Evolutionary conservation across 92 coral and sea anemone species (phyloP).

Genomic region (Paragorgia papillata): DNA sequence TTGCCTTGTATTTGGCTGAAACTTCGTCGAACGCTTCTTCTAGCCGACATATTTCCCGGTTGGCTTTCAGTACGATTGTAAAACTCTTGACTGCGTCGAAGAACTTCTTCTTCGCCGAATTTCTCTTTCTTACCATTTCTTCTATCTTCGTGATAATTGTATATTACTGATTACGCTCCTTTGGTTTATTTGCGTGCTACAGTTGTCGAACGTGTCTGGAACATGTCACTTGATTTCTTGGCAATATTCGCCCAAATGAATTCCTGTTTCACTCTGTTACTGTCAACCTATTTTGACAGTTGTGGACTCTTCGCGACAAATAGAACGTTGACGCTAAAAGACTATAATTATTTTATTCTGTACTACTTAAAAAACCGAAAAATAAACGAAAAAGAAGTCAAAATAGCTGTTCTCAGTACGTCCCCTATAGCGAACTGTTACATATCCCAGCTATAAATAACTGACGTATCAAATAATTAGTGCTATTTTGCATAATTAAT

Average conservation of each 20-base stretch:
- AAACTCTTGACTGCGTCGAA: not conserved
- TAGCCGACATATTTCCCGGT: not conserved
- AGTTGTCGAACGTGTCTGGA: not conserved
- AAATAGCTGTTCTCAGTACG: no score
- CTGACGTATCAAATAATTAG: not conserved
- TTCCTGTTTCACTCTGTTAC: not conserved
- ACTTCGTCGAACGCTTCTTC: not conserved
- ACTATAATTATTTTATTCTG: no score
- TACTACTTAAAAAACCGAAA: no score
- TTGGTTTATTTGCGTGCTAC: not conserved
- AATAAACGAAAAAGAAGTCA: no score
- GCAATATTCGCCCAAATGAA: not conserved
- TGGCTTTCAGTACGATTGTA: not conserved
- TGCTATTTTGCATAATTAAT: not conserved
- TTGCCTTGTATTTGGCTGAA: not conserved
- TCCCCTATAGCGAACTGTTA: no score
- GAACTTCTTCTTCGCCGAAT: slow-evolving; percentile 21
- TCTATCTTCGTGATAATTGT: not conserved
- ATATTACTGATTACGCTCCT: not conserved
- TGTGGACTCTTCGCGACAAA: no score
- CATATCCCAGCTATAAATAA: no score
- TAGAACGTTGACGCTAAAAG: no score
- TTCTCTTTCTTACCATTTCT: not conserved
- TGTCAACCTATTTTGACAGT: no score
- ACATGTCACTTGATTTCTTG: not conserved